A percentile compares a stretch with the other conserved stretches of the same genome.
These are phyloP conservation scores for Pocillopora meandrina DNA, from an alignment of 92 coral and sea anemone genomes.

Conservation along the genomic window DNA sequence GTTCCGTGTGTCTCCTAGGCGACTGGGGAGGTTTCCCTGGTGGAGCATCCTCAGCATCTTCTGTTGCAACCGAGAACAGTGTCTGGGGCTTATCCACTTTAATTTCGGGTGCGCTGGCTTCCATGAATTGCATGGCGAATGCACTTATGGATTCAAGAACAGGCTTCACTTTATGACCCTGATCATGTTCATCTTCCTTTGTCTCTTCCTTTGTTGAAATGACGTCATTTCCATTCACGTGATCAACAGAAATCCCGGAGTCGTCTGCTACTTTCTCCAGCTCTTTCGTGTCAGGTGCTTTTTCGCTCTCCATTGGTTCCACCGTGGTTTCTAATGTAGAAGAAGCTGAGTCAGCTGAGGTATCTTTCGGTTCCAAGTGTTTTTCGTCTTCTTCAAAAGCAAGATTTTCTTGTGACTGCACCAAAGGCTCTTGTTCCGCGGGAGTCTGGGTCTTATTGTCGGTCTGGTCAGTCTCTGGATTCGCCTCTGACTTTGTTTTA, in stretches of 20 bases:
- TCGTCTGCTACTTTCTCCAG: constrained; percentile 3
- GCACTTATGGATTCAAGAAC: constrained; percentile 16
- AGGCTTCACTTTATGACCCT: background rate
- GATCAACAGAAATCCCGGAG: constrained; percentile 35
- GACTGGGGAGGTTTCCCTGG: constrained; percentile 7
- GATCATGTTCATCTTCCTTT: background rate
- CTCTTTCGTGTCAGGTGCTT: background rate
- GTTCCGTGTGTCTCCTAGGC: constrained; percentile 28
- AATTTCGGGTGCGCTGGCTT: constrained; percentile 25
- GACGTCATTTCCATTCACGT: constrained; percentile 15
- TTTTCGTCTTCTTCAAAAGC: constrained; percentile 38
- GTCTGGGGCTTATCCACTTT: constrained; percentile 39
- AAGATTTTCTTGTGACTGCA: constrained; percentile 36
- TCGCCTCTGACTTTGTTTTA: constrained; percentile 42
- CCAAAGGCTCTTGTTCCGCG: constrained; percentile 11
- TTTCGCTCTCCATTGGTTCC: constrained; percentile 6
- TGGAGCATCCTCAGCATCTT: background rate
- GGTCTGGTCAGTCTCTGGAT: background rate
- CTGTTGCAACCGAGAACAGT: constrained; percentile 32
- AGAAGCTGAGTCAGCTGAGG: constrained; percentile 19
- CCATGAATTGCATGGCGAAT: constrained; percentile 21
- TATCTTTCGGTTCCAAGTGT: constrained; percentile 14
- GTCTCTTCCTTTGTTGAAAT: background rate
- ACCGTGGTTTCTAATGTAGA: constrained; percentile 28
- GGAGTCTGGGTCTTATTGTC: background rate